phyloP scores from a whole-genome alignment of 2,113 vertebrate genomes.

The Thalassarche chlororhynchos region DNA sequence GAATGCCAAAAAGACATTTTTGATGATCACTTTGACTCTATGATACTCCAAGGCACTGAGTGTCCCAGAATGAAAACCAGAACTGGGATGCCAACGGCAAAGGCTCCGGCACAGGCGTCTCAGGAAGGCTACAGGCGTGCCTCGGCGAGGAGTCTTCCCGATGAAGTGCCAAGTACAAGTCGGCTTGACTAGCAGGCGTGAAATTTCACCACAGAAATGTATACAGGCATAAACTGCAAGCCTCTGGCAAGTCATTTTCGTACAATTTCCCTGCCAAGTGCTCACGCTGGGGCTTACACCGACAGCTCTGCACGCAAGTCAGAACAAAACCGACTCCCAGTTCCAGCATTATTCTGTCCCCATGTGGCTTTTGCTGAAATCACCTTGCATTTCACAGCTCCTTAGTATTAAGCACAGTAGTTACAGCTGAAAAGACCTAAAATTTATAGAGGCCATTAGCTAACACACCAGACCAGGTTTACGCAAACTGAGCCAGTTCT shows the following conservation, averaged over 20 bases:
- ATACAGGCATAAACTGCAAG: background rate
- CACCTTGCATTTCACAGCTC: background rate
- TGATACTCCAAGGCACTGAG: background rate
- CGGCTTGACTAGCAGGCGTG: background rate
- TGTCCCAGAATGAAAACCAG: background rate
- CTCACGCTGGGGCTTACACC: background rate
- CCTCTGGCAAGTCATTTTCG: background rate
- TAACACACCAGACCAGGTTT: background rate
- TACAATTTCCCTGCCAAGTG: background rate
- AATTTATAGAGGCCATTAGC: background rate
- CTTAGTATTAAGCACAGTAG: background rate
- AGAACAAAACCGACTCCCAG: background rate
- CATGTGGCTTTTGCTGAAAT: background rate
- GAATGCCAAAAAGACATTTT: background rate
- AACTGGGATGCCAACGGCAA: background rate
- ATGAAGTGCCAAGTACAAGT: background rate
- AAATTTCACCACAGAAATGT: slow-evolving; percentile 4
- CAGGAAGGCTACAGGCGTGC: background rate
- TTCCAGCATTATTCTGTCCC: background rate
- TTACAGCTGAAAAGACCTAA: background rate
- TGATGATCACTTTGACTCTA: background rate
- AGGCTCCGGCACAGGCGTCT: background rate
- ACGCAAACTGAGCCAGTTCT: background rate
- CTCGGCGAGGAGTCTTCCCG: background rate
- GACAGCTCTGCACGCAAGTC: background rate